phyloP scores from a whole-genome alignment of 2,888 invertebrate genomes.

The Anarsia innoxiella region DNA sequence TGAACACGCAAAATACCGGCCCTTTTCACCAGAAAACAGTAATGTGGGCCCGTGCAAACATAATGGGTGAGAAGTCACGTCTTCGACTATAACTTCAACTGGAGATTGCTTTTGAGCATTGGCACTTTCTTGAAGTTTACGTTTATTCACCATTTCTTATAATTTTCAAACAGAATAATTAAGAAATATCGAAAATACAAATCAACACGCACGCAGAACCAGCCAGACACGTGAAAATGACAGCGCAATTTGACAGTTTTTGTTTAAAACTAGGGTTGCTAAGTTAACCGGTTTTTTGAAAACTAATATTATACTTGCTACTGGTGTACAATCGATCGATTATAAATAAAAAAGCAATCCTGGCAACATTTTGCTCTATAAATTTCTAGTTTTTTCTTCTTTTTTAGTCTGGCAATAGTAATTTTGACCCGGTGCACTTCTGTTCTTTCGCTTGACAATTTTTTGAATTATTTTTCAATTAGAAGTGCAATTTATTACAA shows the following conservation, averaged over 20 bases:
- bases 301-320: too few species aligned
- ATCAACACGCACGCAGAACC: too few species aligned
- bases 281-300: too few species aligned
- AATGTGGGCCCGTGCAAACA: conserved; percentile 87
- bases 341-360: too few species aligned
- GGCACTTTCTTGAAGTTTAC: conserved; percentile 35
- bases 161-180: conserved; percentile 1
- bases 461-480: conserved; percentile 25
- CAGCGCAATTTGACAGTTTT: too few species aligned
- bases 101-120: conserved; percentile 31
- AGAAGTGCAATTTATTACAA: background rate
- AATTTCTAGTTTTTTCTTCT: too few species aligned
- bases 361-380: too few species aligned
- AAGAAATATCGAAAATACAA: background rate
- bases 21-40: conserved; percentile 77
- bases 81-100: conserved; percentile 72
- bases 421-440: conserved; percentile 18
- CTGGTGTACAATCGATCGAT: too few species aligned
- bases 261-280: too few species aligned
- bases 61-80: conserved; percentile 78
- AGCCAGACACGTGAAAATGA: too few species aligned
- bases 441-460: conserved; percentile 28
- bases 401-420: background rate
- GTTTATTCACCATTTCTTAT: conserved; percentile 50
- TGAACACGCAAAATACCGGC: conserved; percentile 86